These are phyloP conservation scores for Drosophila mimica DNA, from an alignment of 2,888 invertebrate species.

Conservation along the genomic window DNA sequence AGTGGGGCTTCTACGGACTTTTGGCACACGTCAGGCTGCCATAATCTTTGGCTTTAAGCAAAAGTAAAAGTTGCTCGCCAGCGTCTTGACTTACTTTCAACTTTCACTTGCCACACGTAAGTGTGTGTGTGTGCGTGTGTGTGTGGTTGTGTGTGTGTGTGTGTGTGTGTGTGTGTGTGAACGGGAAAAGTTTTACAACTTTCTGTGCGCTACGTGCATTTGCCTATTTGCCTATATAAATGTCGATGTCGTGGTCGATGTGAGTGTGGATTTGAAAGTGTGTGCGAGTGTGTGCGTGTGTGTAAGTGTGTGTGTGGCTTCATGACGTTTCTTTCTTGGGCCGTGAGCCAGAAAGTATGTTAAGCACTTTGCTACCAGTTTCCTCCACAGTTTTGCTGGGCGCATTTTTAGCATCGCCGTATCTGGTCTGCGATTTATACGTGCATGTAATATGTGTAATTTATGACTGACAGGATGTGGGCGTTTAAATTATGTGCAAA, in stretches of 20 bases:
- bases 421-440: conserved; percentile 75
- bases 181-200: conserved; percentile 64
- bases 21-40: conserved; percentile 45
- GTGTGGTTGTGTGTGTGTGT: conserved; percentile 5
- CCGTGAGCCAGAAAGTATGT: conserved; percentile 69
- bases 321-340: conserved; percentile 36
- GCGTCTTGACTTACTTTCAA: conserved; percentile 74
- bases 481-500: conserved; percentile 76
- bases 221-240: conserved; percentile 62
- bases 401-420: conserved; percentile 57
- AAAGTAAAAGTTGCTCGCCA: conserved; percentile 67
- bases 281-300: conserved; percentile 27
- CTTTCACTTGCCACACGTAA: conserved; percentile 53
- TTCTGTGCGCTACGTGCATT: conserved; percentile 70
- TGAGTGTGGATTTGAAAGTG: conserved; percentile 29
- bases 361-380: conserved; percentile 76
- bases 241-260: conserved; percentile 41
- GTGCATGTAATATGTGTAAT: conserved; percentile 80
- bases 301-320: conserved; percentile 24
- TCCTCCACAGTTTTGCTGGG: conserved; percentile 30
- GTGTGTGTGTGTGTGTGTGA: conserved; percentile 18
- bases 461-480: conserved; percentile 77
- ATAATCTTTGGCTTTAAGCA: conserved; percentile 61
- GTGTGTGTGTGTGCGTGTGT: not conserved
- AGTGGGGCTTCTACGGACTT: conserved; percentile 1